These are phyloP conservation scores for Ylistrum balloti DNA, from an alignment of 1,140 invertebrate species.

Conservation along the genomic window DNA sequence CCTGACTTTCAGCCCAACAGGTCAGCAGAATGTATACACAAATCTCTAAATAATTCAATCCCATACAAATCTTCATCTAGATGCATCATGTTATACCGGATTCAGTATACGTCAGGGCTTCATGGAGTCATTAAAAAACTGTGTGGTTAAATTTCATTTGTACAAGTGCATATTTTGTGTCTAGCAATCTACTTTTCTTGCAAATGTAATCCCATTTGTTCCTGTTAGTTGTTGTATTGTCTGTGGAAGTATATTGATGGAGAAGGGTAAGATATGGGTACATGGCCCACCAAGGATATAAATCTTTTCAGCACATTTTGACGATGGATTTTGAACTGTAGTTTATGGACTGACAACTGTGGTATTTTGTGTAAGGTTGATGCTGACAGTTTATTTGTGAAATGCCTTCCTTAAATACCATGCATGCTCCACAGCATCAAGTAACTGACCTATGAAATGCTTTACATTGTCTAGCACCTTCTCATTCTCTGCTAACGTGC, in stretches of 20 bases:
- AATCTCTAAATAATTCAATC: not conserved
- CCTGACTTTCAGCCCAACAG: not conserved
- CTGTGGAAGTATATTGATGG: not conserved
- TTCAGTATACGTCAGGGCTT: not conserved
- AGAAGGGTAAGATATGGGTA: not conserved
- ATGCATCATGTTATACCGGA: not conserved
- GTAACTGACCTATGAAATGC: not conserved
- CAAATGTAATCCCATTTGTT: not conserved
- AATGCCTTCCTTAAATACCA: not conserved
- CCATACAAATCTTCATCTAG: not conserved
- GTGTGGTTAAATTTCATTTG: not conserved
- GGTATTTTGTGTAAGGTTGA: not conserved
- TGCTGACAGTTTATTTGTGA: slow-evolving; percentile 13
- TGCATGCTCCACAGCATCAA: not conserved
- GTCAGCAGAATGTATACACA: not conserved
- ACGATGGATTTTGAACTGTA: not conserved
- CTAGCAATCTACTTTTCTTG: not conserved
- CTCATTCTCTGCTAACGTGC: not conserved
- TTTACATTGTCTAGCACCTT: not conserved
- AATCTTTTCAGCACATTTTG: not conserved
- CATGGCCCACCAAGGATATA: not conserved
- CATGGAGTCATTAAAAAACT: not conserved
- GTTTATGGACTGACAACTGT: slow-evolving; percentile 18
- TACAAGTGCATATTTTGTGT: not conserved
- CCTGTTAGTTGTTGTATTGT: not conserved